Evolutionary conservation across 2,888 invertebrate species (phyloP).

Genomic region (Sialis fuliginosa): DNA sequence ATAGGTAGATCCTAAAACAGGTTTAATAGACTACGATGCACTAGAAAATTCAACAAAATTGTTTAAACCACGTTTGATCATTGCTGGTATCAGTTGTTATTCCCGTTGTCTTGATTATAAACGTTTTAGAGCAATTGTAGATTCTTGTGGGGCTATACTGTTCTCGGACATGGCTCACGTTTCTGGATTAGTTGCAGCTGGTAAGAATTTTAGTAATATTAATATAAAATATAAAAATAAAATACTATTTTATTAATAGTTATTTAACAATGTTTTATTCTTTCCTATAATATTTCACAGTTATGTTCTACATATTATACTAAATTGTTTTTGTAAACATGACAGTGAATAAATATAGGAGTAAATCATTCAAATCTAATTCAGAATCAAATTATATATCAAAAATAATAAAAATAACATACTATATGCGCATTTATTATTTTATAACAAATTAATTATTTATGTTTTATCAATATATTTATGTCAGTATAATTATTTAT

Average conservation of each 20-base stretch:
- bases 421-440: too few species aligned
- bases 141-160: conserved; percentile 69
- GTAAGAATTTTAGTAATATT: conserved; percentile 18
- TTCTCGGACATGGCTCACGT: conserved; percentile 96
- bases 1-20: conserved; percentile 53
- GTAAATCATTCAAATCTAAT: too few species aligned
- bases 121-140: conserved; percentile 66
- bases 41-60: conserved; percentile 63
- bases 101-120: conserved; percentile 84
- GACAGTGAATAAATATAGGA: too few species aligned
- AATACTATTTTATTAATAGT: background rate
- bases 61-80: conserved; percentile 82
- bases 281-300: background rate
- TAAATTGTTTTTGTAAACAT: too few species aligned
- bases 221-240: background rate
- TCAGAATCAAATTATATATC: too few species aligned
- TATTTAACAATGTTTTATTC: background rate
- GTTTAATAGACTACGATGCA: conserved; percentile 84
- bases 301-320: background rate
- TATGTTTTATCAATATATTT: too few species aligned
- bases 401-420: too few species aligned
- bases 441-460: too few species aligned
- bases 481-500: too few species aligned
- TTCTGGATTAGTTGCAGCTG: conserved; percentile 80
- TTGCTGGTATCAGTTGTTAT: conserved; percentile 91